These are phyloP conservation scores for Tupaia tana DNA, from an alignment of 2,113 vertebrate genomes.

Conservation along the genomic window DNA sequence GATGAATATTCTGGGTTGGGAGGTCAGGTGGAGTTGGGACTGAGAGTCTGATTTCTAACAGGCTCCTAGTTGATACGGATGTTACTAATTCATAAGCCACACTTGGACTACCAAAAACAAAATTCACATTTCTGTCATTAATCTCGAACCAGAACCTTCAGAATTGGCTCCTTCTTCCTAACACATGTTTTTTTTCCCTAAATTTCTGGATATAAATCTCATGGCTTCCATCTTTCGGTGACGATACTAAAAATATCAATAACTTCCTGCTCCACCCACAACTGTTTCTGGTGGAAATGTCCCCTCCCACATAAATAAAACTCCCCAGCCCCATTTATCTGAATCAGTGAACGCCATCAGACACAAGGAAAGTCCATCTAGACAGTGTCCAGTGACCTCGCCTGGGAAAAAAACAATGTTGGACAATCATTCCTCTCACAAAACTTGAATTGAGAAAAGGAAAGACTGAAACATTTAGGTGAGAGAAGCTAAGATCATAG, in stretches of 20 bases:
- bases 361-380: not conserved
- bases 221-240: conserved; percentile 6
- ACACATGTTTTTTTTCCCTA: not conserved
- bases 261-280: not conserved
- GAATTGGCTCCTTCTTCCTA: not conserved
- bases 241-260: not conserved
- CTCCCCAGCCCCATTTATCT: not conserved
- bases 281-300: conserved; percentile 43
- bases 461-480: not conserved
- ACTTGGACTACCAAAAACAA: not conserved
- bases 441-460: not conserved
- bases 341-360: not conserved
- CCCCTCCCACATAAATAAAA: conserved; percentile 2
- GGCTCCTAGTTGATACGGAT: not conserved
- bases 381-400: not conserved
- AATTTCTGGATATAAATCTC: not conserved
- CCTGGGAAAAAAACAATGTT: not conserved
- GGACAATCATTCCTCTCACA: not conserved
- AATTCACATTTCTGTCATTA: not conserved
- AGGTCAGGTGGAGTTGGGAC: not conserved
- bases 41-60: conserved; percentile 30
- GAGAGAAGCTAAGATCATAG: not conserved
- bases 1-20: not conserved
- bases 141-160: not conserved
- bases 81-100: not conserved